These are phyloP conservation scores for Folsomia candida DNA, from an alignment of 2,888 invertebrate genomes.

Conservation along the genomic window DNA sequence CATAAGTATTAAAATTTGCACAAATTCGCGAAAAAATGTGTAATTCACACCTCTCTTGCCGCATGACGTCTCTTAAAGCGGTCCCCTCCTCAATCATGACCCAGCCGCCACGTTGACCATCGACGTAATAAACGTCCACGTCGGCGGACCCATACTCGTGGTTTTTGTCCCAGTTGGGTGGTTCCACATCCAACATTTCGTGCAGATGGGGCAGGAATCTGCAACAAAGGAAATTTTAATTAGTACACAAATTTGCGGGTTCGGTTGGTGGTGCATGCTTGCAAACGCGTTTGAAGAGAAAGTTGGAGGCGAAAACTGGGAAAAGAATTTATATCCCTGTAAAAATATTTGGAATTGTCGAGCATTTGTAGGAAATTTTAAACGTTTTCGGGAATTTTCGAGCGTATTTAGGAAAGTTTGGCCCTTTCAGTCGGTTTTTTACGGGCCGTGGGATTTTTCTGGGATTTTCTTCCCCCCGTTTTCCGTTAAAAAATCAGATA, in stretches of 20 bases:
- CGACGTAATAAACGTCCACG: constrained; percentile 73
- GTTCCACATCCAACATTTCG: constrained; percentile 65
- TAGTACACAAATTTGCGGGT: background rate
- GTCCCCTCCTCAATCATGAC: constrained; percentile 61
- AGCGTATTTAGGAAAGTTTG: no score
- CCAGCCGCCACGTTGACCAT: constrained; percentile 61
- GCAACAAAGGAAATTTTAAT: constrained; percentile 23
- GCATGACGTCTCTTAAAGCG: constrained; percentile 63
- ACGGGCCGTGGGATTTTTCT: no score
- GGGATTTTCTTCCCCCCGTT: no score
- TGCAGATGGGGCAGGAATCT: constrained; percentile 64
- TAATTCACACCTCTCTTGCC: constrained; percentile 58
- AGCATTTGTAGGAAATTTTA: no score
- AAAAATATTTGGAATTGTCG: no score
- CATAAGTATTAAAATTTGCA: background rate
- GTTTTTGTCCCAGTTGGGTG: constrained; percentile 70
- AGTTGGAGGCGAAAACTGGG: no score
- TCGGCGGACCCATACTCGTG: constrained; percentile 63
- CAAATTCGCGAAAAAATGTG: background rate
- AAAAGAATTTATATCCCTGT: no score
- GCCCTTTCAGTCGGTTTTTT: no score
- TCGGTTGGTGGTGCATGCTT: no score
- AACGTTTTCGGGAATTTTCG: no score
- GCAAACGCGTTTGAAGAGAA: no score
- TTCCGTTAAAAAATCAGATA: no score